Percentiles rank a stretch among this genome's conserved stretches.
Evolutionary conservation across 2,888 invertebrate species (phyloP).

Genomic region (Slavum lentiscoides): DNA sequence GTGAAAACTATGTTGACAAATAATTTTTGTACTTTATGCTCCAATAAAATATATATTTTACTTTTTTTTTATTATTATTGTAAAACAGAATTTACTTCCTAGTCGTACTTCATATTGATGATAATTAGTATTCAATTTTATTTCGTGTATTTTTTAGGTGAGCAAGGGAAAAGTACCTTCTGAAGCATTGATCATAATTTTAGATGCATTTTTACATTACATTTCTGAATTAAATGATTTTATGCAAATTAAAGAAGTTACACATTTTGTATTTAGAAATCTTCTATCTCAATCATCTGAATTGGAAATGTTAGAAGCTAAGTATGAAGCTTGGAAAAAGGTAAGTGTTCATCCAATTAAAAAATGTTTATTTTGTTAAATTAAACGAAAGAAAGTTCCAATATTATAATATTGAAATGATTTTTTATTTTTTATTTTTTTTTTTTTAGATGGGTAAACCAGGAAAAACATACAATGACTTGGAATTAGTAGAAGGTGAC

Average conservation of each 20-base stretch:
- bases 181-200: constrained; percentile 65
- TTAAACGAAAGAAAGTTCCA: no score
- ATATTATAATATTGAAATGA: no score
- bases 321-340: constrained; percentile 71
- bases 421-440: constrained; percentile 31
- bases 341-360: constrained; percentile 60
- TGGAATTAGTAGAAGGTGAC: constrained; percentile 20
- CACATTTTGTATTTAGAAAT: constrained; percentile 69
- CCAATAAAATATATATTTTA: no score
- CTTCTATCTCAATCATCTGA: constrained; percentile 73
- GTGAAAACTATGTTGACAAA: no score
- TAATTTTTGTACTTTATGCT: no score
- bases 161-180: constrained; percentile 66
- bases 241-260: constrained; percentile 63
- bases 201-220: constrained; percentile 71
- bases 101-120: not conserved
- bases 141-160: constrained; percentile 62
- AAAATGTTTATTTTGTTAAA: no score
- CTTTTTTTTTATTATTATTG: no score
- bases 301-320: constrained; percentile 69
- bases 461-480: constrained; percentile 19
- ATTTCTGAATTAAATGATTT: constrained; percentile 65
- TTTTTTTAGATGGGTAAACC: constrained; percentile 40
- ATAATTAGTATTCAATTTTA: constrained; percentile 23
- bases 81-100: no score